These are phyloP conservation scores for Cremastobaeus sp. DNA, from an alignment of 2,888 invertebrate species.

Conservation along the genomic window DNA sequence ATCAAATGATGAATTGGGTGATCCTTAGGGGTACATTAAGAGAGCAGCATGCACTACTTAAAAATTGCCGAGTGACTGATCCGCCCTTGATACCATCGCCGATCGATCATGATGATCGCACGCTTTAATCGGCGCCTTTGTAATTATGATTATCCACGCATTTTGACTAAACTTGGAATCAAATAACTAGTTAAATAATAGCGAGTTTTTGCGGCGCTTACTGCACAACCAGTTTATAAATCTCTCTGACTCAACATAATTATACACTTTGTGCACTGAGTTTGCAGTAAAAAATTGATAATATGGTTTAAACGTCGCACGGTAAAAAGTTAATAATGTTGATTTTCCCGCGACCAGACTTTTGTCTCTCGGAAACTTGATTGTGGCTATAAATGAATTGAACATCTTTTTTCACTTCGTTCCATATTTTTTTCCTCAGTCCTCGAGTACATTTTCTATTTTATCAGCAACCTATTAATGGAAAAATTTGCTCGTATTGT, in stretches of 20 bases:
- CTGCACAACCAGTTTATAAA: no score
- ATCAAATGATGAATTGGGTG: conserved; percentile 49
- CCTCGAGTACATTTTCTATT: no score
- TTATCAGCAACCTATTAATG: background rate
- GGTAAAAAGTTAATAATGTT: conserved; percentile 5
- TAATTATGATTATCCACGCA: conserved; percentile 71
- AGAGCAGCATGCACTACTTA: conserved; percentile 65
- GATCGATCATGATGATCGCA: conserved; percentile 69
- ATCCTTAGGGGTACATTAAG: conserved; percentile 56
- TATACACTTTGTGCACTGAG: no score
- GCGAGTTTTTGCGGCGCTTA: background rate
- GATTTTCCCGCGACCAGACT: background rate
- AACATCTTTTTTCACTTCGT: no score
- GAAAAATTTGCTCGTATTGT: background rate
- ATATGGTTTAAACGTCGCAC: background rate
- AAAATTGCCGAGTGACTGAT: conserved; percentile 66
- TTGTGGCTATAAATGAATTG: no score
- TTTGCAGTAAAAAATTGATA: conserved; percentile 2
- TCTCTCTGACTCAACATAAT: no score
- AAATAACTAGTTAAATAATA: conserved; percentile 27
- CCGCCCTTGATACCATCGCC: conserved; percentile 67
- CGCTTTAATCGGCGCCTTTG: conserved; percentile 70
- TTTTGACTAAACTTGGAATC: conserved; percentile 28
- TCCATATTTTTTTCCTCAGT: no score
- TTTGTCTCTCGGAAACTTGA: no score